Evolutionary conservation across 2,113 vertebrate genomes (phyloP), one percentile per base, ranked within the genome.

Genomic region (Eleginops maclovinus): DNA sequence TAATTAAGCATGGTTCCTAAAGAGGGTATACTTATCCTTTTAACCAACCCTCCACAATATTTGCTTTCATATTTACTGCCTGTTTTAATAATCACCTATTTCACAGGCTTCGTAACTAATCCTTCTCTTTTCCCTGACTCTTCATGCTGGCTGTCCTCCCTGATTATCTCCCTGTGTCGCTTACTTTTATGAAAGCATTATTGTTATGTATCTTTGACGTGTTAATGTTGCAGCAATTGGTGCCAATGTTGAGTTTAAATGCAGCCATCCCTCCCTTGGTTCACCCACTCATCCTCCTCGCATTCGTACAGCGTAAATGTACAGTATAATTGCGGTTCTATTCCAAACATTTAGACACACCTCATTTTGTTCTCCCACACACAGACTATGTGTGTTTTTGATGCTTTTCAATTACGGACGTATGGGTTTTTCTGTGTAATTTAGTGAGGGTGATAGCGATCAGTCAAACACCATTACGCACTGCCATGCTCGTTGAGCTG

Each of bases 381-480:
- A 49, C 28, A 59, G 26, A 31, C 31, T 68, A 43, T 72, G 41
- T 66, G 49, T 80, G 46, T 73, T 75, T 77, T 68, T 46, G 8
- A 86, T 46, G 51, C 22, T 2, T 36, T 73, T 73, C 41, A 85
- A 61, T 66, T 75, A 79, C 58, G 49, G 22, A 54, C 9, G 22
- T 50, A 28, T 63, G 21, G 17, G n/a, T 36, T 50, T 83, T 83
- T 54, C 44, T 51, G 43, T 58, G 63, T 56, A 72, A 75, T 67
- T 84, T 31, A 44, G 31, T 46, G 60, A 73, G 31, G 49, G 70
- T 72, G 51, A 70, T 60, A 15, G 49, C 28, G 17, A 83, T 88
- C 81, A 82, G 75, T 82, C 88, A 81, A 64, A 55, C 61, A 19
- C 58, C 63, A 76, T 88, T 89, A 68, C 81, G 80, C 55, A 41